Conservation (phyloP, 2,888 invertebrate species). For the Caprella mutica region DNA sequence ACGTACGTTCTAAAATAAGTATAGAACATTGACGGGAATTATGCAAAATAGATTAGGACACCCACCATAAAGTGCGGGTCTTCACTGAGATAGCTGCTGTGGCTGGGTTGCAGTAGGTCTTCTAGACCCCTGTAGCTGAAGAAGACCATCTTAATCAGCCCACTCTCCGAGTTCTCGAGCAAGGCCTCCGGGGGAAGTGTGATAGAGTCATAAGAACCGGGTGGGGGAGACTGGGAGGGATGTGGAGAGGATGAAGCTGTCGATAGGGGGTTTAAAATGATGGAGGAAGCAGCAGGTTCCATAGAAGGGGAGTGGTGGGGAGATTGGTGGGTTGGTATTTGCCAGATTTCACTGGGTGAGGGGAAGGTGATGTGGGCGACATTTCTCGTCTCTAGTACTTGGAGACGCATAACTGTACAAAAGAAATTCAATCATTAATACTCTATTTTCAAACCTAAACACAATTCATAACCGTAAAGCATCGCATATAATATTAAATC, state of each 20-base stretch:
- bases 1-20: neutral
- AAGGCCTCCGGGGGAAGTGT: slow-evolving; percentile 34
- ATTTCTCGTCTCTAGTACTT: slow-evolving; percentile 29
- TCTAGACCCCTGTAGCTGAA: slow-evolving; percentile 54
- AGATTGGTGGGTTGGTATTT: slow-evolving; percentile 7
- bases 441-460: no score
- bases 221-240: slow-evolving; percentile 5
- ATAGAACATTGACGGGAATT: neutral
- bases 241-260: neutral
- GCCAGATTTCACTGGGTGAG: slow-evolving; percentile 24
- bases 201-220: slow-evolving; percentile 23
- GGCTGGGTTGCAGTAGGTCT: slow-evolving; percentile 26
- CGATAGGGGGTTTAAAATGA: neutral
- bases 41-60: neutral
- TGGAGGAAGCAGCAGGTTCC: neutral
- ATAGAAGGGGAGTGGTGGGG: slow-evolving; percentile 1
- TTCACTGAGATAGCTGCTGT: slow-evolving; percentile 24
- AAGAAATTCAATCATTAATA: neutral
- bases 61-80: slow-evolving; percentile 23
- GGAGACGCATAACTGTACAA: slow-evolving; percentile 26
- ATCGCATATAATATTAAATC: no score
- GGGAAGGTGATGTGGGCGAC: slow-evolving; percentile 29
- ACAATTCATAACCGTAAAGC: no score
- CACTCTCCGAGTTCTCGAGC: slow-evolving; percentile 44
- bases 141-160: slow-evolving; percentile 76